Conservation (phyloP, 2,888 invertebrate genomes). For the Aleiodes alternator region DNA sequence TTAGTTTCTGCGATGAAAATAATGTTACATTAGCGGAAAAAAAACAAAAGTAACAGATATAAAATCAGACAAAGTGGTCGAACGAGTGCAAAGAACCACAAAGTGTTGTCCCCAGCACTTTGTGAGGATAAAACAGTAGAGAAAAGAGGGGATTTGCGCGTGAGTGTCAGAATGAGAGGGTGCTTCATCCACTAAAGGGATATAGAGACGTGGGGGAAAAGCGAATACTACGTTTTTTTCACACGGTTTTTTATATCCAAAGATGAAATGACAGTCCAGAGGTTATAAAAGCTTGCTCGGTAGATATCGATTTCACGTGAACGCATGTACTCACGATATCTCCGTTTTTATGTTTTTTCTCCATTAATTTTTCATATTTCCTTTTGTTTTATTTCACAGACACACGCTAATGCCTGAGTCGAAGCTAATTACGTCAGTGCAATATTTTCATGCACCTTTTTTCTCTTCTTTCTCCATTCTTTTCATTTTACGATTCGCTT, state of each 20-base stretch:
- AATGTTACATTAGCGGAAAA: constrained; percentile 2
- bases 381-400: not conserved
- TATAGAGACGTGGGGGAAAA: constrained; percentile 38
- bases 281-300: constrained; percentile 49
- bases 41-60: not conserved
- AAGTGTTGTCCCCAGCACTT: constrained; percentile 34
- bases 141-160: constrained; percentile 12
- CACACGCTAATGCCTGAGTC: too few species aligned
- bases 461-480: not conserved
- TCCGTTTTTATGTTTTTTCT: constrained; percentile 15
- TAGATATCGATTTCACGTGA: constrained; percentile 64
- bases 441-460: not conserved
- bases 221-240: constrained; percentile 48
- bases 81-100: constrained; percentile 30
- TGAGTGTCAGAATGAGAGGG: constrained; percentile 40
- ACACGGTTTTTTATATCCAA: constrained; percentile 1
- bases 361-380: constrained; percentile 16
- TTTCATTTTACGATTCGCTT: not conserved
- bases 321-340: constrained; percentile 50
- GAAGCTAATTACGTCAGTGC: too few species aligned
- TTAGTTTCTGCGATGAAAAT: not conserved
- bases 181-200: constrained; percentile 28
- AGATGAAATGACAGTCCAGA: constrained; percentile 24
- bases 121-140: constrained; percentile 15
- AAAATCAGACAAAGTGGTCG: constrained; percentile 18